These are phyloP conservation scores for Struthidea cinerea DNA, from an alignment of 2,113 vertebrate species.

Conservation along the genomic window DNA sequence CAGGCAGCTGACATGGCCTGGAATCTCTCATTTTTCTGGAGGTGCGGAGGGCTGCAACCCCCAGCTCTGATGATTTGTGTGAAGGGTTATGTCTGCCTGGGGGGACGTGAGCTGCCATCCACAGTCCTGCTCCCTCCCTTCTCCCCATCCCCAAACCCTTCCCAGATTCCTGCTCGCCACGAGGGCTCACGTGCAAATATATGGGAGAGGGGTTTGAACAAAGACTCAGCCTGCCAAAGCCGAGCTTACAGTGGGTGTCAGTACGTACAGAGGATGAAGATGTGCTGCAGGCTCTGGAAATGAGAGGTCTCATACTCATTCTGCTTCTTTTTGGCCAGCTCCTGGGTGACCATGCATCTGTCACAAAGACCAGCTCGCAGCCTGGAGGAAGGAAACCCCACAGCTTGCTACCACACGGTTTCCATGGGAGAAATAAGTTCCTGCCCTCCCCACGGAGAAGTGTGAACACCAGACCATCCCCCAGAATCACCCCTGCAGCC, in stretches of 20 bases:
- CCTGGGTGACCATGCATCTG: constrained; percentile 93
- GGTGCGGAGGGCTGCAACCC: neutral
- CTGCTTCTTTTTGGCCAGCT: constrained; percentile 87
- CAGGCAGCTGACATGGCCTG: neutral
- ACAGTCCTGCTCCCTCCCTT: neutral
- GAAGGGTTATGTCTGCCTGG: neutral
- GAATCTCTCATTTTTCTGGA: neutral
- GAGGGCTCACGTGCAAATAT: fast-evolving
- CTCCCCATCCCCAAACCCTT: neutral
- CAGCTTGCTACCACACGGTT: neutral
- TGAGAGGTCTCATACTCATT: constrained; percentile 85
- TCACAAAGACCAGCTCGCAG: constrained; percentile 92
- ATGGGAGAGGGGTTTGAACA: neutral
- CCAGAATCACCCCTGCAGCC: fast-evolving
- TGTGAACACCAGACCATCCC: neutral
- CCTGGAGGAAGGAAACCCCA: constrained; percentile 58
- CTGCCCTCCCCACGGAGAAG: neutral
- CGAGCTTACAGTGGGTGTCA: fast-evolving
- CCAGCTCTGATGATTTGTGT: neutral
- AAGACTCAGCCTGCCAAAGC: neutral
- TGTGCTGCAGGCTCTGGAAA: constrained; percentile 87
- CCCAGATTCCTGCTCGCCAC: fast-evolving
- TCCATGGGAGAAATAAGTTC: neutral
- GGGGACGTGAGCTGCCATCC: fast-evolving
- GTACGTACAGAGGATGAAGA: constrained; percentile 84